Evolutionary conservation across 2,888 invertebrate species (phyloP).

Genomic region (Eledona agricola): DNA sequence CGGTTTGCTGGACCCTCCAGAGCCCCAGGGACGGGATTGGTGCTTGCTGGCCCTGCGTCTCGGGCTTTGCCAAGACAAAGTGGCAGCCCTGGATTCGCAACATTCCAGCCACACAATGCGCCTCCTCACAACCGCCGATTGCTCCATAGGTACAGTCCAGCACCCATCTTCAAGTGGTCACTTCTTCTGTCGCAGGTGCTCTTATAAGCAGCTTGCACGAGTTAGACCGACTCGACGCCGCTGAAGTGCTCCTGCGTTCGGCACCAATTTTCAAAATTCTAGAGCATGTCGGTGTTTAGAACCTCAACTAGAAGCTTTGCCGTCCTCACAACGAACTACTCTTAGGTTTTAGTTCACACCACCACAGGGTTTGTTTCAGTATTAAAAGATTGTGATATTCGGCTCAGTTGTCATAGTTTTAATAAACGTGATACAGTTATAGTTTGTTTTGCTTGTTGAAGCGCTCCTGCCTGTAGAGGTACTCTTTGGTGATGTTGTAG

Average conservation of each 20-base stretch:
- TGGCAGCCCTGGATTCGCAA: slow-evolving; percentile 60
- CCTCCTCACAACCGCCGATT: slow-evolving; percentile 58
- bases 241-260: slow-evolving; percentile 67
- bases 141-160: slow-evolving; percentile 63
- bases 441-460: slow-evolving; percentile 10
- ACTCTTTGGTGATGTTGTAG: slow-evolving; percentile 34
- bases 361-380: slow-evolving; percentile 36
- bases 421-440: slow-evolving; percentile 28
- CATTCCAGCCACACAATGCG: slow-evolving; percentile 61
- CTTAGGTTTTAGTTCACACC: slow-evolving; percentile 8
- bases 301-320: slow-evolving; percentile 32
- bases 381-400: slow-evolving; percentile 36
- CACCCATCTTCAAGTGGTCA: too few species aligned
- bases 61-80: slow-evolving; percentile 63
- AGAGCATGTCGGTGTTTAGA: slow-evolving; percentile 42
- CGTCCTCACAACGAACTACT: slow-evolving; percentile 27
- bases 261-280: slow-evolving; percentile 63
- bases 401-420: slow-evolving; percentile 29
- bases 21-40: slow-evolving; percentile 79
- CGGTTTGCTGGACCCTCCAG: slow-evolving; percentile 75
- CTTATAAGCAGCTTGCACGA: slow-evolving; percentile 68
- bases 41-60: slow-evolving; percentile 76
- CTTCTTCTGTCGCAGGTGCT: slow-evolving; percentile 61
- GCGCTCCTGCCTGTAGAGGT: slow-evolving; percentile 34
- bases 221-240: slow-evolving; percentile 69